Conservation (phyloP, 2,113 vertebrate genomes). For the Poeciliopsis occidentalis region DNA sequence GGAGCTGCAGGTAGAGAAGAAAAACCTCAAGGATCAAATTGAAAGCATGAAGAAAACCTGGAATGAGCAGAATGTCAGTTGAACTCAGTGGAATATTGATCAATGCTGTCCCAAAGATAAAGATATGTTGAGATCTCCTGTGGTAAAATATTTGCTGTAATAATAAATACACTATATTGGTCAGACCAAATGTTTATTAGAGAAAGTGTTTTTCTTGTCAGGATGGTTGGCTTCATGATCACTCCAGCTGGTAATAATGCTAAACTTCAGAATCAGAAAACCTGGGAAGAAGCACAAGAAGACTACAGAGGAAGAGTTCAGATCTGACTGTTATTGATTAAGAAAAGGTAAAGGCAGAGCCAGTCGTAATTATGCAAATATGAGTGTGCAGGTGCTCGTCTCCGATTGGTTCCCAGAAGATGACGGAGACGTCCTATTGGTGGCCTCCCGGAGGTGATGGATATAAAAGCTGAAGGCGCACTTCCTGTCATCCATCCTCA, state of each 20-base stretch:
- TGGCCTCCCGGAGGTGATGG: no score
- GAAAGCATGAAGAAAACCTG: fast-evolving
- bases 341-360: no score
- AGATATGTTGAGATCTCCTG: background rate
- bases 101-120: slow-evolving; percentile 19
- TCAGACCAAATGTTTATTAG: background rate
- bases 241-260: background rate
- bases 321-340: slow-evolving; percentile 35
- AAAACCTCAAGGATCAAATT: background rate
- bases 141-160: background rate
- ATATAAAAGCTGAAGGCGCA: no score
- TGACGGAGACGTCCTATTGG: no score
- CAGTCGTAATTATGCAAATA: no score
- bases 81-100: background rate
- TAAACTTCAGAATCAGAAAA: background rate
- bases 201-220: no score
- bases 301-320: background rate
- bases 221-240: no score
- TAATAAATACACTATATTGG: background rate
- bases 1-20: background rate
- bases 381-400: no score
- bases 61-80: background rate
- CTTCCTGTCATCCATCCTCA: no score
- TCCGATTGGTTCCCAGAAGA: no score
- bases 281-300: slow-evolving; percentile 13